Evolutionary conservation across 2,797 vertebrate species (phyloP).

Genomic region (Microctenopoma stevenorrisi): DNA sequence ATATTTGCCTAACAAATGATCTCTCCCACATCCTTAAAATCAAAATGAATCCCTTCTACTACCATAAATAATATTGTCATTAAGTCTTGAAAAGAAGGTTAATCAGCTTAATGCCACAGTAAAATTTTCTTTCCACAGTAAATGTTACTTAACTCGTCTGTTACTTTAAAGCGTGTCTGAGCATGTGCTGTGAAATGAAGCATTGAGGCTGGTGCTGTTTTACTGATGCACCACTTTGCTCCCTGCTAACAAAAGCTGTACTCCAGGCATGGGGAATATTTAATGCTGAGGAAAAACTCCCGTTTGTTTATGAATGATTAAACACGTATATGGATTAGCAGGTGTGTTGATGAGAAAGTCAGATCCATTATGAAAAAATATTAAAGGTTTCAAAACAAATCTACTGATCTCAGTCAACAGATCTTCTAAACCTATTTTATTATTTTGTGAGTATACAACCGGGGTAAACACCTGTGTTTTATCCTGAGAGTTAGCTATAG

Average conservation of each 20-base stretch:
- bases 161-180: not conserved
- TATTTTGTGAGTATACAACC: not conserved
- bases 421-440: not conserved
- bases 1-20: constrained; percentile 57
- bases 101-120: constrained; percentile 13
- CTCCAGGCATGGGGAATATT: not conserved
- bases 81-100: constrained; percentile 5
- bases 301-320: not conserved
- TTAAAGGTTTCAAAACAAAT: not conserved
- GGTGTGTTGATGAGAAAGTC: too few species aligned
- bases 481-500: not conserved
- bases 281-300: not conserved
- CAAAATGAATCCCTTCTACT: constrained; percentile 29
- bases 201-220: not conserved
- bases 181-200: constrained; percentile 8
- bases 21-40: constrained; percentile 35
- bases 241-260: not conserved
- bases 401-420: not conserved
- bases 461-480: not conserved
- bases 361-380: not conserved
- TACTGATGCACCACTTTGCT: constrained; percentile 13
- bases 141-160: not conserved
- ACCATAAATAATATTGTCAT: constrained; percentile 26
- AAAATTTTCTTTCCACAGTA: not conserved
- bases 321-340: not conserved